Evolutionary conservation across 2,113 vertebrate species (phyloP).

Genomic region (Ivindomyrus marchei): DNA sequence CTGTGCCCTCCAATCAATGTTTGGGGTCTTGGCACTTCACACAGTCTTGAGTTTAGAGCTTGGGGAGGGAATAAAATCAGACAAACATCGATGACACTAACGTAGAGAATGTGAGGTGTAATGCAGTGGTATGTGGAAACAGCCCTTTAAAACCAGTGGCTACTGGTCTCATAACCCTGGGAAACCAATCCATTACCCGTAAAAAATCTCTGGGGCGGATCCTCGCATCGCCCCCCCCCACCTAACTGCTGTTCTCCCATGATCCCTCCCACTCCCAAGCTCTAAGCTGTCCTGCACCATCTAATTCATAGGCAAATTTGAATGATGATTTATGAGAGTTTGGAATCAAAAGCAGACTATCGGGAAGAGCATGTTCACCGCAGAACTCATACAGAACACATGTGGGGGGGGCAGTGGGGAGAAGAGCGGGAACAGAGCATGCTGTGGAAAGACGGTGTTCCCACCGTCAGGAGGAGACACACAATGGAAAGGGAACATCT

Average conservation of each 20-base stretch:
- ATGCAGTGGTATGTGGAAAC: constrained; percentile 10
- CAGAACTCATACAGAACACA: constrained; percentile 56
- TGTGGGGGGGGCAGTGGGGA: constrained; percentile 23
- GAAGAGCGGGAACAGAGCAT: background rate
- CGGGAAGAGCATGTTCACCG: constrained; percentile 47
- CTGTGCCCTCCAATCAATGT: background rate
- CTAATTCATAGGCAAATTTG: constrained; percentile 57
- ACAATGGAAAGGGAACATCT: background rate
- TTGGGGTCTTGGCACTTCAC: background rate
- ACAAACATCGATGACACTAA: background rate
- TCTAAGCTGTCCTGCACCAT: constrained; percentile 45
- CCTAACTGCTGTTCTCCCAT: background rate
- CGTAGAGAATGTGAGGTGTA: background rate
- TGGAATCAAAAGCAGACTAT: constrained; percentile 54
- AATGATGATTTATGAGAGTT: constrained; percentile 55
- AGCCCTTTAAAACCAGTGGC: constrained; percentile 32
- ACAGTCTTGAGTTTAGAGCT: background rate
- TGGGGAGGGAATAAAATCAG: background rate
- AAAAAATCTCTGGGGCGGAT: constrained; percentile 49
- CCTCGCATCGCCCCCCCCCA: background rate
- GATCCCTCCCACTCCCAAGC: constrained; percentile 18
- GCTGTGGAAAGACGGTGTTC: constrained; percentile 11
- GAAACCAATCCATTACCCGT: constrained; percentile 52
- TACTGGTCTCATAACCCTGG: constrained; percentile 38
- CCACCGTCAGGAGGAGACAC: background rate